Evolutionary conservation across 64 coral and sea anemone species (phyloP).

Genomic region (Dendronephthya gigantea): DNA sequence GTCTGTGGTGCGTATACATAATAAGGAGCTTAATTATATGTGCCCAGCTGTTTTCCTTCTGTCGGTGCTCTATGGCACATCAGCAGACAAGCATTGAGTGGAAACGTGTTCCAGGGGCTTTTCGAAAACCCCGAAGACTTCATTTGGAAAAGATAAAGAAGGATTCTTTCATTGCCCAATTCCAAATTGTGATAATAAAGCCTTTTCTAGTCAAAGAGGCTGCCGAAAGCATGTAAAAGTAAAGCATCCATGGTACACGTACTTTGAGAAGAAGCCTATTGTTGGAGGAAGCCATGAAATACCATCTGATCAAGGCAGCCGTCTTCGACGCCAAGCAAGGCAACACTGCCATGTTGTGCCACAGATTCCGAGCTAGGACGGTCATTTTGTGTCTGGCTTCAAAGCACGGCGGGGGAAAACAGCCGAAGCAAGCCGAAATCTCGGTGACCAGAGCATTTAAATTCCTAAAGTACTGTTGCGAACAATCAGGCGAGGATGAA

Average conservation of each 20-base stretch:
- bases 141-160: constrained; percentile 2
- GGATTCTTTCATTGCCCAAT: constrained; percentile 10
- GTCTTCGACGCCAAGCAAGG: not conserved
- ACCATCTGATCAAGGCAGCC: not conserved
- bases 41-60: too few species aligned
- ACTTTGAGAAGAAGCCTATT: constrained; percentile 32
- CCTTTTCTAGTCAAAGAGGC: constrained; percentile 32
- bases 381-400: constrained; percentile 22
- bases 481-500: not conserved
- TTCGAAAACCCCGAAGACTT: constrained; percentile 32
- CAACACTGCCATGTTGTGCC: constrained; percentile 3
- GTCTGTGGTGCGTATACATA: too few species aligned
- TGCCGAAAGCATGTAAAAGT: constrained; percentile 32
- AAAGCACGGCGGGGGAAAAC: constrained; percentile 36
- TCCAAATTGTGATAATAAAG: constrained; percentile 5
- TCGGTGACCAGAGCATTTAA: constrained; percentile 26
- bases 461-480: constrained; percentile 42
- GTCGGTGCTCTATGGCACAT: too few species aligned
- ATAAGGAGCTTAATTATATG: too few species aligned
- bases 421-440: constrained; percentile 18
- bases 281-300: not conserved
- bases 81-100: too few species aligned
- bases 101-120: not conserved
- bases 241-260: constrained; percentile 32
- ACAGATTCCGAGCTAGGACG: not conserved